Base-by-base conservation (phyloP, 2,888 invertebrate genomes). In the Sturmia bella region DNA sequence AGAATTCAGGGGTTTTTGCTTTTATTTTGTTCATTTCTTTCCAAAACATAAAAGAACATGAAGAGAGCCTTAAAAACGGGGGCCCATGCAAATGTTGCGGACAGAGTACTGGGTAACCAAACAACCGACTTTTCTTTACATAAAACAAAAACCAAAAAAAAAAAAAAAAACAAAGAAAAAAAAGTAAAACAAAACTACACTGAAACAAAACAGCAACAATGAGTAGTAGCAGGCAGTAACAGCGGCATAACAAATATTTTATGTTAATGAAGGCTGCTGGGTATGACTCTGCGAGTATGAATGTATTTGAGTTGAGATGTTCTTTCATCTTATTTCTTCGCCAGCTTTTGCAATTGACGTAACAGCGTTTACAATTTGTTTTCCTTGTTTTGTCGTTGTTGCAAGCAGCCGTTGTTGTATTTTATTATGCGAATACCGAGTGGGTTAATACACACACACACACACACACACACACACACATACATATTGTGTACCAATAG, bases 221-320 rank as follows among this genome's bases (percentile, higher is more conserved):
- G 41, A 68, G 45, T 12, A 63, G 24, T 13, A 79, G 56, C 56
- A 43, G 15, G n/a, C n/a, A n/a, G n/a, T 12, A 63, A 37, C 15
- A 79, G 56, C 56, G 48, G 15, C 57, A 48, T 66, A 59, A 59
- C 11, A 72, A 81, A 69, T 74, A 61, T 73, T 73, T 63, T 66
- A 72, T 82, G 82, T 70, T 82, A 78, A 82, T 82, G 82, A 82
- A 74, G 78, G 74, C 78, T 74, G 82, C 77, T 74, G 56, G 27
- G 19, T 52, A 19, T 24, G 43, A 27, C 50, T 17, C 39, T 45
- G 43, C 24, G 43, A 37, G 54, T n/a, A 41, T n/a, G 63, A 6
- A 17, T 32, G 12, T n/a, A n/a, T 54, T 73, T 39, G 39, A 72
- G 41, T 64, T 61, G 56, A 1, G 59, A 41, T 61, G 69, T 70